Base-by-base conservation (phyloP, 1,140 invertebrate species). In the Archegozetes longisetosus region DNA sequence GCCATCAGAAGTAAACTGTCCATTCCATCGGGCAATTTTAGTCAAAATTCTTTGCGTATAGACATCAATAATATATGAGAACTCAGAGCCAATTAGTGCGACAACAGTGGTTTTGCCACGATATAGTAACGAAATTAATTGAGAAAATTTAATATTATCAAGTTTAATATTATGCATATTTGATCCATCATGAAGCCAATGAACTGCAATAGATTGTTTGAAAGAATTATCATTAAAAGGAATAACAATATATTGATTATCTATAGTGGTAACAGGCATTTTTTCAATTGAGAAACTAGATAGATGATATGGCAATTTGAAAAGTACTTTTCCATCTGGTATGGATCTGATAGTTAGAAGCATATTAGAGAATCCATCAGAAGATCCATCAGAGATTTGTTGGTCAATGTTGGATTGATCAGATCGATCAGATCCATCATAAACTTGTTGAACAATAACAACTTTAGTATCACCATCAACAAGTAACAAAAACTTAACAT, bases 41-140 rank as follows among this genome's bases (percentile, higher is more conserved):
- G 75, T 59, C 2, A 78, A 66, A 20, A 78, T 64, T 27, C 72
- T 73, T 63, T 77, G 75, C 40, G 71, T 74, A 56, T 76, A 73
- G 13, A 79, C 65, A 64, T 80, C 78, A 26, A 76, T 64, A 28
- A 77, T 71, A 60, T 82, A 88, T 24, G 86, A 88, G 72, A 92
- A 94, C 65, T 95, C 91, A 23, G 82, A 80, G 54, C 89, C 88
- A 32, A 94, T 85, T 0, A 94, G 80, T 0, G 84, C 91, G 24
- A 94, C 78, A 26, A 51, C 50, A 9, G 20, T 25, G 20, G 4
- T n/a, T 51, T 51, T 51, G 50, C 50, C 50, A 9, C 50, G 50
- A 51, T 22, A 51, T 22, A 6, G 6, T 13, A 20, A 9, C 20
- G 20, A 13, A 22, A 26, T 9, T 9, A 51, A 9, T 6, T 51